A percentile compares a stretch with the other conserved stretches of the same genome.
phyloP scores from a whole-genome alignment of 1,140 invertebrate genomes.

The Protaetia brevitarsis region DNA sequence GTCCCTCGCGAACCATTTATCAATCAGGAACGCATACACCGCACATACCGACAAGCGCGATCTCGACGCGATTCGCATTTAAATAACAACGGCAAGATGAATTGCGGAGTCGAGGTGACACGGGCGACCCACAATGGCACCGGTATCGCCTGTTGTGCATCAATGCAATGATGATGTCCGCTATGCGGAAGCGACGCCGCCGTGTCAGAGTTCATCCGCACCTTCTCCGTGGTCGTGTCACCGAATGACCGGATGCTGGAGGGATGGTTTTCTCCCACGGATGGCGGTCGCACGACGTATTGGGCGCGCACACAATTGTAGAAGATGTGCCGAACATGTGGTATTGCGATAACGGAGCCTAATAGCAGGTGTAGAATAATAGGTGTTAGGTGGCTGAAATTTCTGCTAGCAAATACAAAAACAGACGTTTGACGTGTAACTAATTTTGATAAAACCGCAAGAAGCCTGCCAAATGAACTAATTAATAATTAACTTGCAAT shows the following conservation, averaged over 20 bases:
- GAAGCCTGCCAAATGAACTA: no score
- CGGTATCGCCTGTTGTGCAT: conserved; percentile 9
- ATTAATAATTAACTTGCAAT: no score
- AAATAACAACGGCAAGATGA: conserved; percentile 14
- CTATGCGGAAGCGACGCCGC: background rate
- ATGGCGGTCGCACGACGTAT: background rate
- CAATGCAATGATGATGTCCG: conserved; percentile 13
- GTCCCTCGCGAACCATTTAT: background rate
- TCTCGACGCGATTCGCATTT: background rate
- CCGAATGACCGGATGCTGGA: background rate
- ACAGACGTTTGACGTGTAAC: no score
- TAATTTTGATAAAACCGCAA: no score
- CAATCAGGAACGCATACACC: background rate
- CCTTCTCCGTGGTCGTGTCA: background rate
- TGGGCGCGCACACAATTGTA: no score
- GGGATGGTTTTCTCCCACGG: background rate
- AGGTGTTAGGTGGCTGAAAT: no score
- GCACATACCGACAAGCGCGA: conserved; percentile 7
- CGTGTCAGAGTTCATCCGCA: conserved; percentile 12
- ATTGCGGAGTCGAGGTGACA: conserved; percentile 12
- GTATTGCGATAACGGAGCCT: no score
- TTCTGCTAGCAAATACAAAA: no score
- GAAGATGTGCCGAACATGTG: no score
- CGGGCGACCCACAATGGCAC: conserved; percentile 7
- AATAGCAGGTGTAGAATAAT: no score